Evolutionary conservation across 1,140 invertebrate species (phyloP).

Genomic region (Tyrophagus putrescentiae): DNA sequence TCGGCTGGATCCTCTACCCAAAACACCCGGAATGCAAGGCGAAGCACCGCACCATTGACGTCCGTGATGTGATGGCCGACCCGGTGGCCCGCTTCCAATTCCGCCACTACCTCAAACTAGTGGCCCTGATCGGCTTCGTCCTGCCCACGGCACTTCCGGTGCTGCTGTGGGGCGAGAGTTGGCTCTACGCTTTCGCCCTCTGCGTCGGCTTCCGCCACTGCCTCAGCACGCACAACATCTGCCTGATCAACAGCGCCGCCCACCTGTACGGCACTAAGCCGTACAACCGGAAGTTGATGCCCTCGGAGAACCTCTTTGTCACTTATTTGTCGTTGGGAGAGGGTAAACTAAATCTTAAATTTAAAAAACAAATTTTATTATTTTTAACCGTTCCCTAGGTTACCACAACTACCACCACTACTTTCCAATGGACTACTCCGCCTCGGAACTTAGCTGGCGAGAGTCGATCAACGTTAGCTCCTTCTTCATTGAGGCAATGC

Average conservation of each 20-base stretch:
- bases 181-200: constrained; percentile 35
- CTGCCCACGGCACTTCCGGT: constrained; percentile 38
- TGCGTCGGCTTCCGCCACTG: constrained; percentile 36
- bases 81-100: constrained; percentile 71
- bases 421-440: constrained; percentile 22
- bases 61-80: constrained; percentile 74
- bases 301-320: constrained; percentile 38
- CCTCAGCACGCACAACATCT: constrained; percentile 45
- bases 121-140: constrained; percentile 35
- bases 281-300: constrained; percentile 53
- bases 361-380: no score
- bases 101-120: constrained; percentile 34
- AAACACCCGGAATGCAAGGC: constrained; percentile 70
- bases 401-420: constrained; percentile 38
- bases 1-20: constrained; percentile 77
- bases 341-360: constrained; percentile 33
- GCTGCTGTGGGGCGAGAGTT: constrained; percentile 37
- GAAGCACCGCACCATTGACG: constrained; percentile 71
- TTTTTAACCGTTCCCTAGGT: constrained; percentile 27
- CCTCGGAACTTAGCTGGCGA: constrained; percentile 33
- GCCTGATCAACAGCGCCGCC: constrained; percentile 40
- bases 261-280: constrained; percentile 63
- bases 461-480: no score
- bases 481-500: neutral
- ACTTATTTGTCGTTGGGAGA: constrained; percentile 38